Base-by-base conservation (phyloP, 2,113 vertebrate genomes). In the Pterocles gutturalis region DNA sequence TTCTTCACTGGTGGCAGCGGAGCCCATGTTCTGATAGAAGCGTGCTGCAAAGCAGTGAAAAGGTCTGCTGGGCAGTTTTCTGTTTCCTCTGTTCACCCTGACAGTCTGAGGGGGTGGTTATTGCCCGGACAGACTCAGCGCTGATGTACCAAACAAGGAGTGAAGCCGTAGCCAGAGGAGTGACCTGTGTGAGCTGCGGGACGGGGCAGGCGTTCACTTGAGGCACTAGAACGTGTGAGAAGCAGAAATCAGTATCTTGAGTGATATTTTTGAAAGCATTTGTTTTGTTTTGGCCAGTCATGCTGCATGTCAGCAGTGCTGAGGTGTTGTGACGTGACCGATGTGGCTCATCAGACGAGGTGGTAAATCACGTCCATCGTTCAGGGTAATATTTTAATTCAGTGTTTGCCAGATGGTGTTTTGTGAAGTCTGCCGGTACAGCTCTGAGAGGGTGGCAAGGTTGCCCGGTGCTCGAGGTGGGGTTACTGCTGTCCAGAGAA, bases 201-300 rank as follows among this genome's bases (percentile, higher is more conserved):
- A 12, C 0, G 10, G 70, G 24, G 36, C 33, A 31, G 43, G 31
- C 3, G 2, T 43, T 34, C 11, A 3, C 49, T 55, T 43, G 4
- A 17, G 49, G 55, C 34, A 10, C 28, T 41, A 24, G 36, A 65
- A 45, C 1, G 3, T 0, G 1, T 26, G 21, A n/a, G 36, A 58
- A 33, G 19, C 48, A 53, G 49, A 36, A 58, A 28, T 29, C 28
- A 71, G 28, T 22, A 29, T 1, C 3, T 38, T 33, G 51, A 72
- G 26, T 16, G 6, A 2, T n/a, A 6, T 17, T 72, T 64, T 29
- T 31, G 25, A n/a, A 66, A 33, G 57, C 21, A 17, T 28, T 65
- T 79, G 31, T 46, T 60, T 45, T 3, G 4, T 20, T 78, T 71
- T 65, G 78, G 38, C 20, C 29, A 18, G 21, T 70, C 28, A 8